Conservation (phyloP, 2,797 vertebrate genomes). For the Anguilla megastoma region DNA sequence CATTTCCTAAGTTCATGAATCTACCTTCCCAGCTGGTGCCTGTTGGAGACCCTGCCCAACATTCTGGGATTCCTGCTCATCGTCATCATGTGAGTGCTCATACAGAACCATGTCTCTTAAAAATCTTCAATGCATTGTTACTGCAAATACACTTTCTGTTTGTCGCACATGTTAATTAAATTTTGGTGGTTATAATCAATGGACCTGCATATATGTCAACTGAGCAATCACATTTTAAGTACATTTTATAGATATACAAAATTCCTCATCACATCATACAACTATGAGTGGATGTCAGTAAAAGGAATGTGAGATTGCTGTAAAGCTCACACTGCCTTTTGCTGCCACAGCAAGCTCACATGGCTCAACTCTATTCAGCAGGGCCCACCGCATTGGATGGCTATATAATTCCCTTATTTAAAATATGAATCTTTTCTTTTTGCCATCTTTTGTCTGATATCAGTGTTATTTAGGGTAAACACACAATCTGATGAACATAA, state of each 20-base stretch:
- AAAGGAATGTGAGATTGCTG: background rate
- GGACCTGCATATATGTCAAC: background rate
- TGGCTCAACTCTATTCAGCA: background rate
- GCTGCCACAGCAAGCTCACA: background rate
- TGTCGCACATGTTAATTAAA: background rate
- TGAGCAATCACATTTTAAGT: background rate
- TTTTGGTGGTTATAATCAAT: background rate
- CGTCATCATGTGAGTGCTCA: conserved; percentile 25
- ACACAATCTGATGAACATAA: background rate
- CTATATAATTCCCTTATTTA: background rate
- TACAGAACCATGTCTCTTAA: background rate
- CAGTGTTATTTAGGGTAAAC: background rate
- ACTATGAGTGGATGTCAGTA: background rate
- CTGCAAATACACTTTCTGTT: background rate
- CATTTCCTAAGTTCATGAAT: background rate
- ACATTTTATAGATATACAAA: background rate
- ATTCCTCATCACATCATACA: background rate
- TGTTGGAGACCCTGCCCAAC: conserved; percentile 18
- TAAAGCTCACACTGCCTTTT: background rate
- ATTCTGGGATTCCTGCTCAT: conserved; percentile 27
- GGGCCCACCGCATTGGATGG: background rate
- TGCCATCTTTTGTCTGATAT: background rate
- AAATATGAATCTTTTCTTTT: background rate
- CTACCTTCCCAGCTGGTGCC: conserved; percentile 32
- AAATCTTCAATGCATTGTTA: background rate